phyloP scores from a whole-genome alignment of 2,797 vertebrate genomes.

The Chelon auratus region DNA sequence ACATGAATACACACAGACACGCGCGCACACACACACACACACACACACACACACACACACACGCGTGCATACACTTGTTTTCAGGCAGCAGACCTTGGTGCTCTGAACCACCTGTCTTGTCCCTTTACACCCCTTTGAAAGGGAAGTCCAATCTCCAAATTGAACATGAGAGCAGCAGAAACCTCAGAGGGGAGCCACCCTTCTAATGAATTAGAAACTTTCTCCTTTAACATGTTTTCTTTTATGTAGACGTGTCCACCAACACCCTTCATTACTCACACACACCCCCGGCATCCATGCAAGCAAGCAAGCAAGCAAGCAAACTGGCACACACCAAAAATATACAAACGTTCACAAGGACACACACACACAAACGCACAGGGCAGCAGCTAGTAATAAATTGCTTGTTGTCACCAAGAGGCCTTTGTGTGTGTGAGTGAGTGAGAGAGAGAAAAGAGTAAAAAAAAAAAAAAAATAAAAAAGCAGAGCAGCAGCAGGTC shows the following conservation, averaged over 20 bases:
- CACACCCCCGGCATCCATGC: neutral
- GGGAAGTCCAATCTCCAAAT: conserved; percentile 84
- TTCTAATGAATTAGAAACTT: conserved; percentile 85
- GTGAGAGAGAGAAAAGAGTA: conserved; percentile 4
- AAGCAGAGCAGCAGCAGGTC: conserved; percentile 72
- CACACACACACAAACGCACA: conserved; percentile 51
- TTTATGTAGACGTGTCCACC: conserved; percentile 48
- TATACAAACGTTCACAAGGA: conserved; percentile 13
- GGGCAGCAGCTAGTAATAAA: conserved; percentile 75
- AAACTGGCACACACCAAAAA: conserved; percentile 7
- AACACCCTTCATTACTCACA: conserved; percentile 17
- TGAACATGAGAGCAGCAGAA: conserved; percentile 79
- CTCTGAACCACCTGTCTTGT: conserved; percentile 70
- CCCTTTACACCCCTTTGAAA: conserved; percentile 74
- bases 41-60: conserved; percentile 23
- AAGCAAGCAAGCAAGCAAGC: conserved; percentile 13
- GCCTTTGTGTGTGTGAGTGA: conserved; percentile 51
- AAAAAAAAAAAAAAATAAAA: conserved; percentile 1
- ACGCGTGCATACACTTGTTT: conserved; percentile 35
- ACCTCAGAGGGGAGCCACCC: conserved; percentile 69
- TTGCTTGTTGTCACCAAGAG: conserved; percentile 72
- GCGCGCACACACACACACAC: conserved; percentile 27
- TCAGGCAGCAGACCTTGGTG: conserved; percentile 58
- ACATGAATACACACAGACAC: conserved; percentile 4
- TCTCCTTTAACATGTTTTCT: conserved; percentile 76